phyloP scores from a whole-genome alignment of 2,888 invertebrate species.

The Strigamia crassipes region DNA sequence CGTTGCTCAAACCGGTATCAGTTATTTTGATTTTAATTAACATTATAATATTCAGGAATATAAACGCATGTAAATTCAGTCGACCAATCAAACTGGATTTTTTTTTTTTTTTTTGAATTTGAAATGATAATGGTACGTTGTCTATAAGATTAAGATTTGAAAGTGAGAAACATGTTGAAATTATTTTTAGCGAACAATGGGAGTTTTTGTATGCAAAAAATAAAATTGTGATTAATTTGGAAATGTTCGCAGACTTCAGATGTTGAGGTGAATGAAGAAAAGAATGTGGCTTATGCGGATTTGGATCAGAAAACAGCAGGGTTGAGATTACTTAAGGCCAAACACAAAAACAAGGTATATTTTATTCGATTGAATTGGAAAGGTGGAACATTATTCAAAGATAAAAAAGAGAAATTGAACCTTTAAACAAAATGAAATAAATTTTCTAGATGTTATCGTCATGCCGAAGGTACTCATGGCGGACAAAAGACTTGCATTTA shows the following conservation, averaged over 20 bases:
- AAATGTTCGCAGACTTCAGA: conserved; percentile 16
- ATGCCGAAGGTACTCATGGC: conserved; percentile 37
- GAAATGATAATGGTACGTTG: background rate
- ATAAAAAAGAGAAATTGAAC: background rate
- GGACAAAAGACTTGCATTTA: conserved; percentile 43
- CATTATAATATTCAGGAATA: conserved; percentile 1
- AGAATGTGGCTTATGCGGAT: conserved; percentile 5
- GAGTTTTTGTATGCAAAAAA: conserved; percentile 14
- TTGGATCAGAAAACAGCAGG: conserved; percentile 40
- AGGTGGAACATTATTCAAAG: background rate
- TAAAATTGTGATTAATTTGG: background rate
- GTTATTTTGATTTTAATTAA: background rate
- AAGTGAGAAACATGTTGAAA: background rate
- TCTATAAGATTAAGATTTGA: too few relatives aligned
- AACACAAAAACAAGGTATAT: conserved; percentile 28
- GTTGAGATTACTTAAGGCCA: conserved; percentile 14
- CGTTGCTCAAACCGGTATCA: background rate
- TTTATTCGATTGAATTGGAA: background rate
- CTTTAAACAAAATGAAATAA: background rate
- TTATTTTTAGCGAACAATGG: background rate
- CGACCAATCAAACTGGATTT: conserved; percentile 5
- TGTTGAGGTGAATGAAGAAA: conserved; percentile 38
- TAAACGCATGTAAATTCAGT: background rate
- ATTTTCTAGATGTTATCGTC: conserved; percentile 26
- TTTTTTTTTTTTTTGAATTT: background rate